These are phyloP conservation scores for Drosophila lutescens DNA, from an alignment of 2,888 invertebrate genomes.

Conservation along the genomic window DNA sequence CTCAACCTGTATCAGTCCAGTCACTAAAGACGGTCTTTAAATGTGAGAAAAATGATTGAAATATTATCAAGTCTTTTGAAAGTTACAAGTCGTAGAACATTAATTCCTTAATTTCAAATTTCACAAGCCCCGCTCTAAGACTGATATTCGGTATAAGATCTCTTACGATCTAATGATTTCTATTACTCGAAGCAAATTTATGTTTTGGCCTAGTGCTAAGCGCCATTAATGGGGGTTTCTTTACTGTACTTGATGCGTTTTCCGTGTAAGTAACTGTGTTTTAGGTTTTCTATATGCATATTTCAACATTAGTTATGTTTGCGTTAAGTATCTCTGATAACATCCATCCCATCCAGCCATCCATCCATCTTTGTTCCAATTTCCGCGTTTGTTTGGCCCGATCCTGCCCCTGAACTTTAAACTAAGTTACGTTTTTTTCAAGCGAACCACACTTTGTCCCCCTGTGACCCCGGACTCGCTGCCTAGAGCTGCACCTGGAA, in stretches of 20 bases:
- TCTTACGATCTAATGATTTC: constrained; percentile 16
- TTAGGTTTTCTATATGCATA: constrained; percentile 42
- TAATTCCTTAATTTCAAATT: background rate
- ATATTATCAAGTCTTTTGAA: background rate
- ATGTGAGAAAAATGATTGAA: background rate
- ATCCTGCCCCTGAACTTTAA: constrained; percentile 48
- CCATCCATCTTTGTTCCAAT: constrained; percentile 24
- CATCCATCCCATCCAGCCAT: constrained; percentile 24
- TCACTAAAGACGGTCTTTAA: constrained; percentile 17
- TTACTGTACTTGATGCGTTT: constrained; percentile 32
- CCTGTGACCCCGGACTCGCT: constrained; percentile 25
- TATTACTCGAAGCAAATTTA: constrained; percentile 41
- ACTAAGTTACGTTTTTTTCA: constrained; percentile 73
- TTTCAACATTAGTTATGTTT: constrained; percentile 68
- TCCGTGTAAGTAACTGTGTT: constrained; percentile 42
- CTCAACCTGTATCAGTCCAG: constrained; percentile 26
- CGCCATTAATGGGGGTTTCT: constrained; percentile 38
- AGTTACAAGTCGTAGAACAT: background rate
- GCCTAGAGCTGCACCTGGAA: constrained; percentile 84
- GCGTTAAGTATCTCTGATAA: constrained; percentile 68
- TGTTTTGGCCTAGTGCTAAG: constrained; percentile 48
- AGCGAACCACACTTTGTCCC: constrained; percentile 79
- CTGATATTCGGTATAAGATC: constrained; percentile 26
- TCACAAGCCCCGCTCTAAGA: constrained; percentile 9
- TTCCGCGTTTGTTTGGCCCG: constrained; percentile 42